These are phyloP conservation scores for Dendropsophus ebraccatus DNA, from an alignment of 2,113 vertebrate genomes.

Conservation along the genomic window DNA sequence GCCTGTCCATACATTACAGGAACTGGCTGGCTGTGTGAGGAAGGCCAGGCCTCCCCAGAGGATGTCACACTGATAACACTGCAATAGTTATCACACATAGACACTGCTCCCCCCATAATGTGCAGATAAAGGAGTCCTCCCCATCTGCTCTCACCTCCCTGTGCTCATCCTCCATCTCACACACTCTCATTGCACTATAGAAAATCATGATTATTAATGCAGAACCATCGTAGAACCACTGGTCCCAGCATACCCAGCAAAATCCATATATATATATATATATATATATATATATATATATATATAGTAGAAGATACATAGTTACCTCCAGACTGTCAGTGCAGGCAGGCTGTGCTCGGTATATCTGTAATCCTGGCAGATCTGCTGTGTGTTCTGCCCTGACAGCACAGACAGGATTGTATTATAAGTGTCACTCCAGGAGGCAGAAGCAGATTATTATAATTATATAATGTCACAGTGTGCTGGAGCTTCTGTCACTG, in stretches of 20 bases:
- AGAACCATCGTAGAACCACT: background rate
- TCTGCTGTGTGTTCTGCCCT: background rate
- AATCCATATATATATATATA: background rate
- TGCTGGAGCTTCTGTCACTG: background rate
- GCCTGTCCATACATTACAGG: constrained; percentile 26
- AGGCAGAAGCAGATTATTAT: background rate
- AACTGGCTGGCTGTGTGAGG: constrained; percentile 37
- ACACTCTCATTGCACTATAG: background rate
- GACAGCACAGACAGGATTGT: background rate
- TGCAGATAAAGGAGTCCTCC: constrained; percentile 14
- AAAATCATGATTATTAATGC: background rate
- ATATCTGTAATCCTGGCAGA: background rate
- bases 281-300: background rate
- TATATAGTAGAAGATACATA: background rate
- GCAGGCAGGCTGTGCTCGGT: background rate
- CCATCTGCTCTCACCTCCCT: constrained; percentile 13
- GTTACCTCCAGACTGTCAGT: background rate
- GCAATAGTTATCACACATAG: constrained; percentile 51
- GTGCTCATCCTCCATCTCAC: constrained; percentile 42
- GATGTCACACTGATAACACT: constrained; percentile 56
- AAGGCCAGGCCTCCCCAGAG: constrained; percentile 53
- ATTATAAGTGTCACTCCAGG: background rate
- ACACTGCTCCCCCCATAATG: constrained; percentile 24
- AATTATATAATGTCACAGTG: background rate
- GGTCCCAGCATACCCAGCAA: background rate